A percentile compares a stretch with the other conserved stretches of the same genome.
Evolutionary conservation across 2,113 vertebrate genomes (phyloP).

Genomic region (Ictidomys tridecemlineatus): DNA sequence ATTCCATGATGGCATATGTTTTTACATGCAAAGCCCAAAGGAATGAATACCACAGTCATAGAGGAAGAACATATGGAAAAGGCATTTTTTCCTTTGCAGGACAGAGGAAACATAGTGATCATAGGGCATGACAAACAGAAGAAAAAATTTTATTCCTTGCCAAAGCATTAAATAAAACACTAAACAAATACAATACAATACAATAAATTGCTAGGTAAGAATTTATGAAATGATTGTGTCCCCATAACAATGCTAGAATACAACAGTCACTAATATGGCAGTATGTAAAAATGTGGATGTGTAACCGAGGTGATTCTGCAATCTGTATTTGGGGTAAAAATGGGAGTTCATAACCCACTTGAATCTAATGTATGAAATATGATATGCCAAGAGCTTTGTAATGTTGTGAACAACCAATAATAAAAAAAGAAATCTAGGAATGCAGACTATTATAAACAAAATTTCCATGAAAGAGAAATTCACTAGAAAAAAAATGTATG

Average conservation of each 20-base stretch:
- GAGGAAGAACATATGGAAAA: slow-evolving; percentile 65
- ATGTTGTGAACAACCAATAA: no score
- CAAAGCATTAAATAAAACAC: slow-evolving; percentile 28
- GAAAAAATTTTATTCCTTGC: slow-evolving; percentile 26
- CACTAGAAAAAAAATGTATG: slow-evolving; percentile 58
- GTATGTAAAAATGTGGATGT: no score
- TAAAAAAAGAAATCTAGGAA: slow-evolving; percentile 54
- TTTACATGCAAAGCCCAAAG: slow-evolving; percentile 60
- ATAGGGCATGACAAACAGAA: slow-evolving; percentile 61
- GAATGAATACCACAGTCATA: slow-evolving; percentile 67
- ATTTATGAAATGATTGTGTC: slow-evolving; percentile 45
- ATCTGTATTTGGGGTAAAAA: no score
- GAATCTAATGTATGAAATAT: no score
- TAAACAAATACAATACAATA: no score
- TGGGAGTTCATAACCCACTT: no score
- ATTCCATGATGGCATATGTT: not conserved
- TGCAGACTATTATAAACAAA: slow-evolving; percentile 42
- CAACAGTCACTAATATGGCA: no score
- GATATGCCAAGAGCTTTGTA: no score
- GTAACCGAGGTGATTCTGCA: no score
- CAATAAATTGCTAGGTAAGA: not conserved
- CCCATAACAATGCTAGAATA: slow-evolving; percentile 43
- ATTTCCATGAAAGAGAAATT: slow-evolving; percentile 60
- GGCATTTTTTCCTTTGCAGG: slow-evolving; percentile 28
- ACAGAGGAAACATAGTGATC: not conserved